A percentile compares a stretch with the other conserved stretches of the same genome.
Conservation (phyloP, 1,140 invertebrate species). For the Hylaeus volcanicus region DNA sequence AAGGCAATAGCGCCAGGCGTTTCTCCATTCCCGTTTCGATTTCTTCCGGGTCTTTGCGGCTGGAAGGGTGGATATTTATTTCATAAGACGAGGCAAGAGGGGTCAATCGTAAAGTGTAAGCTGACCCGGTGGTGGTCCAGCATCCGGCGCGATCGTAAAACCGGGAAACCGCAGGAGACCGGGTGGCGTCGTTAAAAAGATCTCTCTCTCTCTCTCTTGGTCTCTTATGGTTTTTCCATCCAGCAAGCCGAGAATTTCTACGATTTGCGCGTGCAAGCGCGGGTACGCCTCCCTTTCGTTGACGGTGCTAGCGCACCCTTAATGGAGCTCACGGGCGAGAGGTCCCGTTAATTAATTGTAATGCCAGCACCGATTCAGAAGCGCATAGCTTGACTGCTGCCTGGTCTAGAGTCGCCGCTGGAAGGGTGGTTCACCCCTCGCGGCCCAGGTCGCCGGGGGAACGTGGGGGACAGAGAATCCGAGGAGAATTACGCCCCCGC, state of each 20-base stretch:
- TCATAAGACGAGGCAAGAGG: constrained; percentile 4
- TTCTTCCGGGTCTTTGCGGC: background rate
- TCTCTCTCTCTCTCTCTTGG: too few species aligned
- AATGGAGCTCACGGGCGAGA: constrained; percentile 32
- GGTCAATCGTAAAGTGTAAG: constrained; percentile 14
- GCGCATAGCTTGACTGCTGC: constrained; percentile 44
- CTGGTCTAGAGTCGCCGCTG: constrained; percentile 45
- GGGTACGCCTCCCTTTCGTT: background rate
- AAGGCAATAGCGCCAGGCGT: background rate
- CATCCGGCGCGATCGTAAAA: constrained; percentile 12
- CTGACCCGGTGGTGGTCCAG: background rate
- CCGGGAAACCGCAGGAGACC: background rate
- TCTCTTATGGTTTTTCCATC: constrained; percentile 1
- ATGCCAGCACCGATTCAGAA: constrained; percentile 67
- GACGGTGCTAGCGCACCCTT: constrained; percentile 44
- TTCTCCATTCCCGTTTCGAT: background rate
- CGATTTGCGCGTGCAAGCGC: constrained; percentile 1
- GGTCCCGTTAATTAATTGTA: constrained; percentile 68
- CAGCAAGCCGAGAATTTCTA: constrained; percentile 2
- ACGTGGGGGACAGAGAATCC: constrained; percentile 19
- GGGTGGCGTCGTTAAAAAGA: constrained; percentile 5
- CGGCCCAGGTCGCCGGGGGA: background rate
- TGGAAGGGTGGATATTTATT: constrained; percentile 5
- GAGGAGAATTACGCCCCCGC: constrained; percentile 49
- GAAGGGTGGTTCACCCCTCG: constrained; percentile 45